A percentile compares a stretch with the other conserved stretches of the same genome.
These are phyloP conservation scores for Drosophila bocki DNA, from an alignment of 1,140 invertebrate species.

Conservation along the genomic window DNA sequence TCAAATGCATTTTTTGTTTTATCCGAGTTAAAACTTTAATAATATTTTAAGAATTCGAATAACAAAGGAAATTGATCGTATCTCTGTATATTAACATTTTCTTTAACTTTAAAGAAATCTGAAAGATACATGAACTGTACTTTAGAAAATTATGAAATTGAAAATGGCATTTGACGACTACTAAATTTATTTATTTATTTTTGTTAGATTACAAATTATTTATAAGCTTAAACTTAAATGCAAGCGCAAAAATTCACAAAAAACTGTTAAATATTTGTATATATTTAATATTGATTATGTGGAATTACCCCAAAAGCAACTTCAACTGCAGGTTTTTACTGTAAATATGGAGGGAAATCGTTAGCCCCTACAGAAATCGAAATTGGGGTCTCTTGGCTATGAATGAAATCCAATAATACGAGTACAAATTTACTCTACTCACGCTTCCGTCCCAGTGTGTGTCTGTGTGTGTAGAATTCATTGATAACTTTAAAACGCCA, in stretches of 20 bases:
- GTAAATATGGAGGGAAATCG: background rate
- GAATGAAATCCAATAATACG: constrained; percentile 66
- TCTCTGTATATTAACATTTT: background rate
- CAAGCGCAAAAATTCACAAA: background rate
- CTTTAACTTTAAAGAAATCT: too few relatives aligned
- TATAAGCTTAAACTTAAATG: background rate
- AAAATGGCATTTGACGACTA: too few relatives aligned
- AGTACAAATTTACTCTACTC: constrained; percentile 46
- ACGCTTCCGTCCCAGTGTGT: background rate
- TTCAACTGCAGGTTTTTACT: background rate
- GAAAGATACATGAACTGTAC: too few relatives aligned
- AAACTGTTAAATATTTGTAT: background rate
- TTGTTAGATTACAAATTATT: too few relatives aligned
- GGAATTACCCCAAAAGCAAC: background rate
- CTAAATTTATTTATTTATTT: too few relatives aligned
- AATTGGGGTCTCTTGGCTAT: constrained; percentile 23
- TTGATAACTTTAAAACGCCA: constrained; percentile 69
- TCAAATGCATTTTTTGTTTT: background rate
- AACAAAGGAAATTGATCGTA: background rate
- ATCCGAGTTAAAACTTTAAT: background rate
- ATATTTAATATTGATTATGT: background rate
- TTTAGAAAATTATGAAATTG: too few relatives aligned
- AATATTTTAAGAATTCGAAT: background rate
- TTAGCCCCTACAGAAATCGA: too few relatives aligned
- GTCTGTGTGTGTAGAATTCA: constrained; percentile 55